Base-by-base conservation (phyloP, 2,797 vertebrate species). In the Babyrousa celebensis region DNA sequence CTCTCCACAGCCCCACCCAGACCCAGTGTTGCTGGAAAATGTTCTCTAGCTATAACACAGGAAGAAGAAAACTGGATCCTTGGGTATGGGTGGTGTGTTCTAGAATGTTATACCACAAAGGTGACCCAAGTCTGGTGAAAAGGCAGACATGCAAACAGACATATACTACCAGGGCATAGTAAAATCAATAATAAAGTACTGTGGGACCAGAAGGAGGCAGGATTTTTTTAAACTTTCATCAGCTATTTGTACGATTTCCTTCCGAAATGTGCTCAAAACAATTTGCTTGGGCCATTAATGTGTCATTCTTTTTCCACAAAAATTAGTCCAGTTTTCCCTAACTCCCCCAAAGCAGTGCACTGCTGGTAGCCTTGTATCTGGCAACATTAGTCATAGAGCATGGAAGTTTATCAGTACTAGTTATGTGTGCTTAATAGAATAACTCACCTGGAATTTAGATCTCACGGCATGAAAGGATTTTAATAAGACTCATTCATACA, bases 381-480 rank as follows among this genome's bases (percentile, higher is more conserved):
- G 40, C 71, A 82, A 27, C 1, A 87, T 18, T 6, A 77, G 15
- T 54, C 70, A 32, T 21, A 63, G n/a, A 72, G 23, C 54, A 10
- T 0, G 29, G 23, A 12, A 29, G 25, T 85, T 78, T 89, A 89
- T 85, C 91, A 85, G 52, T 70, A 56, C 7, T 14, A 52, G 60
- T 56, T 32, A 43, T 32, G 12, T 40, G 40, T 72, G 56, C 93
- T 90, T 54, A 32, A 48, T 80, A 74, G n/a, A 83, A 93, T 67
- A 94, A 94, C 62, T 89, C 87, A 93, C 95, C 97, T 96, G 93
- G 92, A 89, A 93, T 97, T n/a, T 70, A 89, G 95, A 87, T 93
- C n/a, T 71, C 92, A 58, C 91, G 97, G 89, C 68, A 0, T 91
- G 94, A 94, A 97, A 93, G n/a, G 72, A 94, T 92, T 97, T 97